Evolutionary conservation across 2,797 vertebrate genomes (phyloP).

Genomic region (Urocyon cinereoargenteus): DNA sequence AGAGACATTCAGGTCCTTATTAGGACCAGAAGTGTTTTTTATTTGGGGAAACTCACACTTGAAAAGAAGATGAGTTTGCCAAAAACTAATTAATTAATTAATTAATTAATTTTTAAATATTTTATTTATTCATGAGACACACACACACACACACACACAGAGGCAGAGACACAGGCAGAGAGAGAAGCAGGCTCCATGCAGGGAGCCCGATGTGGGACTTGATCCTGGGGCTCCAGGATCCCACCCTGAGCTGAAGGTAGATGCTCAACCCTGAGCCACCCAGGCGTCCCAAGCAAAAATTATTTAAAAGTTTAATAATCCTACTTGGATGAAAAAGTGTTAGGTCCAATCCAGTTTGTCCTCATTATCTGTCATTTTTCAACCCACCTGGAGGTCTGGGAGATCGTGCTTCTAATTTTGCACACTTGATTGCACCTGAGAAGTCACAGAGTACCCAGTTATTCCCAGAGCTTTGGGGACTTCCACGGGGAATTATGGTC

Average conservation of each 20-base stretch:
- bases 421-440: background rate
- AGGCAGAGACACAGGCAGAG: too few relatives aligned
- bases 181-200: too few relatives aligned
- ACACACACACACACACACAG: too few relatives aligned
- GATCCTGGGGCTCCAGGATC: too few relatives aligned
- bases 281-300: background rate
- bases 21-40: background rate
- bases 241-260: too few relatives aligned
- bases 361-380: too few relatives aligned
- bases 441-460: background rate
- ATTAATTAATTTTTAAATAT: too few relatives aligned
- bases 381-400: too few relatives aligned
- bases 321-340: background rate
- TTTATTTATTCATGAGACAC: too few relatives aligned
- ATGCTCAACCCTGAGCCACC: too few relatives aligned
- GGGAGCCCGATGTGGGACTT: too few relatives aligned
- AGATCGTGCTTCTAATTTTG: background rate
- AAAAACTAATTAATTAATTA: background rate
- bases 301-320: slow-evolving; percentile 57
- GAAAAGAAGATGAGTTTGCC: background rate
- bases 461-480: background rate
- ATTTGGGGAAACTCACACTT: background rate
- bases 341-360: too few relatives aligned
- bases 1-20: background rate
- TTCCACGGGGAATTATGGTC: background rate